phyloP scores from a whole-genome alignment of 2,888 invertebrate species.

The Rhingia rostrata region DNA sequence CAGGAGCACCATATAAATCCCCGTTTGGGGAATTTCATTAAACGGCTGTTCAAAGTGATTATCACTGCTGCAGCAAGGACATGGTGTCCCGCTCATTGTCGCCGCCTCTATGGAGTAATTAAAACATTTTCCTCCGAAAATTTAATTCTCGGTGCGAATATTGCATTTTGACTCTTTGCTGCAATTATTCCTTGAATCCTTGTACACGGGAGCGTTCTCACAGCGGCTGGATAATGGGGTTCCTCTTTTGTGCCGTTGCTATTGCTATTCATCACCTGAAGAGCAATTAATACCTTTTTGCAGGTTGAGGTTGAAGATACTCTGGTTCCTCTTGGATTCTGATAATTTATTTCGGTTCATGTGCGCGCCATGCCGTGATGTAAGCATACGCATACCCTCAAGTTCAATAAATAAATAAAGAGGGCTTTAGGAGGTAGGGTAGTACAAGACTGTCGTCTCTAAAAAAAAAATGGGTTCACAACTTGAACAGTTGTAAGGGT shows the following conservation, averaged over 20 bases:
- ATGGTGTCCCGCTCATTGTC: conserved; percentile 44
- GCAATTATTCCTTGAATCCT: conserved; percentile 9
- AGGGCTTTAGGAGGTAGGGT: too few species aligned
- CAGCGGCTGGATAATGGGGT: conserved; percentile 10
- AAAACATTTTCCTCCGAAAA: conserved; percentile 58
- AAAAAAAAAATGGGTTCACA: not conserved
- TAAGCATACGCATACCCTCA: too few species aligned
- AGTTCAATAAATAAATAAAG: too few species aligned
- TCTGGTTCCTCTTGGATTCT: not conserved
- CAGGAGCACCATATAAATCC: not conserved
- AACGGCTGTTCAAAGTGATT: conserved; percentile 43
- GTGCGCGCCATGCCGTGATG: too few species aligned
- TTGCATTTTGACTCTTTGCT: conserved; percentile 34
- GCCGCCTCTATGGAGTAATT: conserved; percentile 49
- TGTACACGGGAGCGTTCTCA: not conserved
- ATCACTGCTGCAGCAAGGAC: not conserved
- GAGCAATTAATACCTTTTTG: conserved; percentile 50
- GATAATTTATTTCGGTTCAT: too few species aligned
- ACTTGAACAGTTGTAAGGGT: conserved; percentile 21
- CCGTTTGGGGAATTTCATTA: conserved; percentile 56
- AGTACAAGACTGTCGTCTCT: too few species aligned
- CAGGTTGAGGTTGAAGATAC: conserved; percentile 20
- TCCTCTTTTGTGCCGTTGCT: conserved; percentile 27
- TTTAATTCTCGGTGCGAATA: conserved; percentile 51
- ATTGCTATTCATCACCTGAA: conserved; percentile 50